Base-by-base conservation (phyloP, 2,888 invertebrate genomes). In the Caenorhabditis sinica region DNA sequence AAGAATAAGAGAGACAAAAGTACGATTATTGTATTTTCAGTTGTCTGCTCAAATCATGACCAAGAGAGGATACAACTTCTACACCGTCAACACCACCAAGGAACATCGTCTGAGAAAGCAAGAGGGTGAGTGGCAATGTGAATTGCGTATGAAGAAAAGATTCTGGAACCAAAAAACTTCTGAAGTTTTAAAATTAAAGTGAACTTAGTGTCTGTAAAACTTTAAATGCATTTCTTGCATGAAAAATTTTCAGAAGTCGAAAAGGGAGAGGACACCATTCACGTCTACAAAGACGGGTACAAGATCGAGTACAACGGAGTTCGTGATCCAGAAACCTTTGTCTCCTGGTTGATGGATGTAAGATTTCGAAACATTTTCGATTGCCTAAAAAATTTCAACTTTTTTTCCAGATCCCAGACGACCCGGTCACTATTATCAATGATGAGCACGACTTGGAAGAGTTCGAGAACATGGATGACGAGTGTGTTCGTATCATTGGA, bases 291-390 rank as follows among this genome's bases (percentile, higher is more conserved):
- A 80, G 92, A 93, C 74, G 92, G 92, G 61, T 93, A 93, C 83
- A 91, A 93, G 84, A 93, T 93, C 56, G 93, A 93, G 69, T 93
- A 92, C 89, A 90, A 91, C 72, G 93, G 93, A 49, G 92, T 93
- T 71, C 86, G 93, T 17, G 93, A 93, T 82, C 93, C 93, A 40
- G 93, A 93, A 75, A 92, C 92, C 2, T 93, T 93, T 75, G 92
- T 93, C 25, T 90, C 90, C 17, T 93, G 93, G 93, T 86, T 93
- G n/a, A 93, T 93, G 93, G 93, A 93, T 88, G 92, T 92, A 65
- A 17, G 76, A 9, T 60, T n/a, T 1, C 20, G 8, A 20, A 20
- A 9, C 13, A 20, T 28, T 2, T n/a, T n/a, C n/a, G n/a, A n/a
- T n/a, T n/a, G n/a, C n/a, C n/a, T n/a, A n/a, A n/a, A n/a, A 56